Base-by-base conservation (phyloP, 2,888 invertebrate species). In the Polymixis lichenea region DNA sequence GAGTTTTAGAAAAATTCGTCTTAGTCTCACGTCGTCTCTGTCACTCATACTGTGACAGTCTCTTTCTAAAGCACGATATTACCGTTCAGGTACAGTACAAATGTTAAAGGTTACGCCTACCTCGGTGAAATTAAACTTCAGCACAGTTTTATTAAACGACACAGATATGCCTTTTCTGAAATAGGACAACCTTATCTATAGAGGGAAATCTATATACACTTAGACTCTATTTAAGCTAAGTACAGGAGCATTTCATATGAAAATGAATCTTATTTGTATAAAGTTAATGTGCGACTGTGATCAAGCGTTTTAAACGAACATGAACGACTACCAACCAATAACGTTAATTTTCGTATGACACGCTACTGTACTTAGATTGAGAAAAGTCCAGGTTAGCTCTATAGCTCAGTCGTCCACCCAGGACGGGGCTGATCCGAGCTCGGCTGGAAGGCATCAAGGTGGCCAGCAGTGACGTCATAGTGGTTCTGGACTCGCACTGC, bases 401-500 rank as follows among this genome's bases (percentile, higher is more conserved):
- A 32, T 43, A 67, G 60, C 17, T 3, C 8, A 46, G 61, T 74
- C 32, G 28, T 53, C 17, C 17, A 76, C 28, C n/a, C 38, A 82
- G 82, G n/a, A 62, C 32, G 22, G 83, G 83, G 28, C 22, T 82
- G 13, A 82, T 79, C 65, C 71, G 83, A 46, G 83, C 82, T 61
- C 82, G 82, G n/a, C 56, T 83, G 64, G 19, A 62, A 19, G 79
- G 83, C 8, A 49, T 68, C 49, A 38, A 56, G 75, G 28, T 79
- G 17, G 79, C 83, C 53, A 32, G 15, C 3, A 72, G 72, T 3
- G 69, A 75, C 13, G 72, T 62, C 32, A 49, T 83, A 56, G 79
- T 83, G 6, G 75, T 82, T 72, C 79, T 82, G 56, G 83, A 82
- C 58, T 32, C 83, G 5, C 79, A 82, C 60, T 99, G 99, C 94